Evolutionary conservation across 2,113 vertebrate species (phyloP), one percentile per base, ranked within the genome.

Genomic region (Carlito syrichta): DNA sequence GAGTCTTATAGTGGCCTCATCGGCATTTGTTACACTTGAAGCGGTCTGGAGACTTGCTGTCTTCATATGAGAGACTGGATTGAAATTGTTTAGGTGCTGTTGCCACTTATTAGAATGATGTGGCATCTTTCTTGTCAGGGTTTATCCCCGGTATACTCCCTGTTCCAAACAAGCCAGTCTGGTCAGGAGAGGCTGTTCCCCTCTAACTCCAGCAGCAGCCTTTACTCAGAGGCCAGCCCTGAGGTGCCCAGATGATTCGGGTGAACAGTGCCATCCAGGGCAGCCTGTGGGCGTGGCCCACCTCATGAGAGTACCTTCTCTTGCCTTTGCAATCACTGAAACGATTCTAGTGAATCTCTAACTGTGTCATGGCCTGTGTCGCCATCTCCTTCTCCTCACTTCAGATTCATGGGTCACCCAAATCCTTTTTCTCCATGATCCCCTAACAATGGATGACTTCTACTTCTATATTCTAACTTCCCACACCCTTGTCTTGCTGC

Each of bases 101-200:
- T 77, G 10, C 85, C 69, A 82, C 87, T 63, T 86, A 54, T 0
- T 32, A 11, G 74, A 76, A n/a, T 4, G 56, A 69, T 8, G 6
- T 93, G 19, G n/a, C 0, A 1, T 63, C 84, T 25, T 48, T 6
- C 0, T 22, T 4, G 12, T 43, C 7, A 0, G 50, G n/a, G 7
- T 71, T 92, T 86, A 32, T 54, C 86, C 22, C 54, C 50, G 16
- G 63, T 38, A 91, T n/a, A 22, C n/a, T 52, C 45, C 66, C 23
- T 73, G n/a, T 68, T 85, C 14, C 27, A 3, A 43, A 35, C 77
- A 2, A 0, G 27, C 40, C 43, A 79, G 23, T 63, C 58, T 76
- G 0, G n/a, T 45, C 73, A 22, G 23, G 30, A 84, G 3, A 14
- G 6, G 60, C 23, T 73, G 8, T 63, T 93, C 54, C 54, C 22